phyloP scores from a whole-genome alignment of 2,888 invertebrate species.

The Idaea biselata region DNA sequence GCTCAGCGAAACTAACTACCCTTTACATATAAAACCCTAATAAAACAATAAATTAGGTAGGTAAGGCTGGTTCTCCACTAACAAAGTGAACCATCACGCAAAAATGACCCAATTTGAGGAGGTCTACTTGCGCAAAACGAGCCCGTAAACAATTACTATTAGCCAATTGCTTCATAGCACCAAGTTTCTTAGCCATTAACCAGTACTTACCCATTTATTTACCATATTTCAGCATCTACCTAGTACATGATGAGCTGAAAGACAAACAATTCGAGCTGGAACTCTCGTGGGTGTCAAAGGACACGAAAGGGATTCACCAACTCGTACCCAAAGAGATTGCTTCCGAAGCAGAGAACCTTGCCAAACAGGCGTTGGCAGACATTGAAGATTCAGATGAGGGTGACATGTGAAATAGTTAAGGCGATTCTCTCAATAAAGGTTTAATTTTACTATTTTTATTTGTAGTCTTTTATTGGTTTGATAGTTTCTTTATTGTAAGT shows the following conservation, averaged over 20 bases:
- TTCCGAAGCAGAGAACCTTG: constrained; percentile 91
- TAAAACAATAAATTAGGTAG: no score
- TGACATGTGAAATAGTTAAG: constrained; percentile 80
- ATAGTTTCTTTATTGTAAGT: no score
- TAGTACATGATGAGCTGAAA: constrained; percentile 96
- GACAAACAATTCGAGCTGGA: constrained; percentile 97
- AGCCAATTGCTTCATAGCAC: no score
- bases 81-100: no score
- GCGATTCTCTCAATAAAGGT: neutral
- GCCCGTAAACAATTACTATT: no score
- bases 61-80: no score
- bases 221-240: constrained; percentile 84
- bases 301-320: constrained; percentile 89
- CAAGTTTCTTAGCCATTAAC: no score
- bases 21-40: no score
- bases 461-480: neutral
- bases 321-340: constrained; percentile 88
- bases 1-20: no score
- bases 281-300: constrained; percentile 95
- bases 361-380: constrained; percentile 92
- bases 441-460: neutral
- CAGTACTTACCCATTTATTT: neutral
- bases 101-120: no score
- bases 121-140: no score
- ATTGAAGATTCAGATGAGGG: constrained; percentile 92